Conservation (phyloP, 2,113 vertebrate genomes). For the Mohoua ochrocephala region DNA sequence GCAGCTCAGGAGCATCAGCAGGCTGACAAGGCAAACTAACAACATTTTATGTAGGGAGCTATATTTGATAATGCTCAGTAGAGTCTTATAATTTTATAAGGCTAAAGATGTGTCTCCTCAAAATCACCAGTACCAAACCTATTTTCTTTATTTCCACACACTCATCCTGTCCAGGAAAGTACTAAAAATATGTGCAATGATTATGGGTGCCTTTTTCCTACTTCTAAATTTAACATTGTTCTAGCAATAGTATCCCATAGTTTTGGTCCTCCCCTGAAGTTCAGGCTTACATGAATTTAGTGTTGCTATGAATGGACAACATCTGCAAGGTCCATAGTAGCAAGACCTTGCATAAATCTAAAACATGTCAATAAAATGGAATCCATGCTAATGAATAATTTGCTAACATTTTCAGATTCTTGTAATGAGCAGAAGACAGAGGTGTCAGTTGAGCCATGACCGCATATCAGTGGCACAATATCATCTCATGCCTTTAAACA, state of each 20-base stretch:
- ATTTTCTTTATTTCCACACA: background rate
- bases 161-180: background rate
- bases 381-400: background rate
- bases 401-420: background rate
- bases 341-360: background rate
- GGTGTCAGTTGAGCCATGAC: background rate
- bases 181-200: background rate
- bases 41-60: background rate
- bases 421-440: background rate
- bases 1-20: background rate
- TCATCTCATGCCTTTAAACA: background rate
- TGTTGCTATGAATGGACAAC: background rate
- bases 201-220: background rate
- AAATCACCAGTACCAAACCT: background rate
- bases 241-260: background rate
- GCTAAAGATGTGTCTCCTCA: background rate
- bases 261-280: background rate
- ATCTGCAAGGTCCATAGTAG: background rate
- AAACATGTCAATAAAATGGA: background rate
- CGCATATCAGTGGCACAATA: background rate
- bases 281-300: background rate
- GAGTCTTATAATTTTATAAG: background rate
- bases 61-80: background rate
- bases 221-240: background rate
- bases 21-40: conserved; percentile 14